Evolutionary conservation across 1,140 invertebrate species (phyloP).

Genomic region (Hormaphis cornu): DNA sequence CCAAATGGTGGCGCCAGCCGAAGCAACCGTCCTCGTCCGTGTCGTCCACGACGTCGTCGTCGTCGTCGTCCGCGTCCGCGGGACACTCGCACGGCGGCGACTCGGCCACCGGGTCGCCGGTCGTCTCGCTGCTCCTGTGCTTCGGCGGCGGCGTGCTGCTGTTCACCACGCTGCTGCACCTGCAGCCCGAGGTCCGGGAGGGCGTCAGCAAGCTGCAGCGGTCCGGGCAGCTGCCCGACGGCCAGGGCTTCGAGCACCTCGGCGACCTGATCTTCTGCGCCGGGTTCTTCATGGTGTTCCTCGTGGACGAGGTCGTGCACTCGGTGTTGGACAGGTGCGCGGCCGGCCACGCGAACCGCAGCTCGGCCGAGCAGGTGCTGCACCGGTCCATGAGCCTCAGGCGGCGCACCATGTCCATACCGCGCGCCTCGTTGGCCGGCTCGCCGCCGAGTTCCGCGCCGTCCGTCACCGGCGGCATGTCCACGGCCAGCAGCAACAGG

Average conservation of each 20-base stretch:
- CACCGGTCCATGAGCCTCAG: conserved; percentile 51
- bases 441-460: conserved; percentile 1
- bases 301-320: conserved; percentile 62
- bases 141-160: conserved; percentile 73
- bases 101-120: conserved; percentile 43
- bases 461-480: conserved; percentile 22
- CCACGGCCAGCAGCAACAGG: conserved; percentile 38
- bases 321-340: conserved; percentile 46
- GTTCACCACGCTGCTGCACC: conserved; percentile 65
- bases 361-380: conserved; percentile 43
- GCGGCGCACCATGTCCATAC: conserved; percentile 44
- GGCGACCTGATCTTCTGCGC: conserved; percentile 58
- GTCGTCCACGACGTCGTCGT: neutral
- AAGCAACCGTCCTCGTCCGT: conserved; percentile 16
- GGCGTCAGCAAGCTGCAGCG: conserved; percentile 44
- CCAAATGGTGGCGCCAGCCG: conserved; percentile 42
- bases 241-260: conserved; percentile 36
- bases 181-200: conserved; percentile 63
- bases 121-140: conserved; percentile 56
- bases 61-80: conserved; percentile 50
- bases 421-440: conserved; percentile 33
- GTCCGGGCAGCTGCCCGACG: conserved; percentile 41
- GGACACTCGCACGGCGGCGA: conserved; percentile 33
- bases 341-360: conserved; percentile 40
- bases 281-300: conserved; percentile 64